A percentile compares a stretch with the other conserved stretches of the same genome.
phyloP scores from a whole-genome alignment of 2,113 vertebrate genomes.

The Pterocles gutturalis region DNA sequence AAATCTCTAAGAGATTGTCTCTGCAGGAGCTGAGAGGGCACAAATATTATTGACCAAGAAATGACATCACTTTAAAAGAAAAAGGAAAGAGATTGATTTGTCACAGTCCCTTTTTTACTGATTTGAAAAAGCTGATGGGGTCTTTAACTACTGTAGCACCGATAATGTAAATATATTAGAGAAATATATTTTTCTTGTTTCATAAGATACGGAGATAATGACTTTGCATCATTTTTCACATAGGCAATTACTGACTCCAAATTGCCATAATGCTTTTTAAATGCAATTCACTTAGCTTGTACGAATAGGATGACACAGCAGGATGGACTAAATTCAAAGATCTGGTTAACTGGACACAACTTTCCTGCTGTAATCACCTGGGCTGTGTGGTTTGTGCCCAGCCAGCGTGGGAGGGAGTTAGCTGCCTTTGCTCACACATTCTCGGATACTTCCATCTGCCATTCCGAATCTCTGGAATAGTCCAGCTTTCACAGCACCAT shows the following conservation, averaged over 20 bases:
- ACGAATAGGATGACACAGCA: background rate
- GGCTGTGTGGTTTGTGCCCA: background rate
- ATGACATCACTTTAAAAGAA: background rate
- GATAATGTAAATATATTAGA: background rate
- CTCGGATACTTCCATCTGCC: background rate
- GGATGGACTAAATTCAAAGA: background rate
- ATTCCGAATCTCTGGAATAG: background rate
- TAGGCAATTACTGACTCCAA: background rate
- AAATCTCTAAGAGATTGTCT: background rate
- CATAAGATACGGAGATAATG: background rate
- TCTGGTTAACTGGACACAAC: background rate
- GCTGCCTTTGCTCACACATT: background rate
- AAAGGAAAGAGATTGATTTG: background rate
- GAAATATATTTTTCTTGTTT: background rate
- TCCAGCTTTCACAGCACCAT: background rate
- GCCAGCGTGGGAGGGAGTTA: fast-evolving
- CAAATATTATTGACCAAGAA: background rate
- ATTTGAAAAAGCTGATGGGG: background rate
- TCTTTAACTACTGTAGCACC: background rate
- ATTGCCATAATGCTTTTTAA: background rate
- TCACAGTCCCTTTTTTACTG: background rate
- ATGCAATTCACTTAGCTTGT: background rate
- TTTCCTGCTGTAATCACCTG: background rate
- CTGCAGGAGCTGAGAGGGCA: background rate
- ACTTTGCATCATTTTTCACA: background rate